These are phyloP conservation scores for Galleria mellonella DNA, from an alignment of 1,140 invertebrate genomes.

Conservation along the genomic window DNA sequence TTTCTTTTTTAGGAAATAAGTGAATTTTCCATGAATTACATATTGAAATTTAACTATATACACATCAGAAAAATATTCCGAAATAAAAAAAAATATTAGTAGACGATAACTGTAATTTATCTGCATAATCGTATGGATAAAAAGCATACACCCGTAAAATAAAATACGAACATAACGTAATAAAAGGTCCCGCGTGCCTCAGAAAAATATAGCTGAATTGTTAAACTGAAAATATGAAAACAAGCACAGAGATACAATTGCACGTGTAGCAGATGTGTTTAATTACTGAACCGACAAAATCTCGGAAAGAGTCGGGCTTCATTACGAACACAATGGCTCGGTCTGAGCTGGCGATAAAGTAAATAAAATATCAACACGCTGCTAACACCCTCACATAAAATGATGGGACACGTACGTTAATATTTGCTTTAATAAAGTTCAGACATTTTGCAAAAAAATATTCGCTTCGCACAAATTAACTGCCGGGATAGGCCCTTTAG, in stretches of 20 bases:
- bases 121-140: conserved; percentile 12
- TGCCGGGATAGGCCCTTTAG: conserved; percentile 51
- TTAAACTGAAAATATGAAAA: conserved; percentile 43
- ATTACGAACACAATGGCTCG: conserved; percentile 44
- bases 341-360: conserved; percentile 42
- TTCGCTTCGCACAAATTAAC: conserved; percentile 50
- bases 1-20: no score
- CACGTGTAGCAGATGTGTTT: conserved; percentile 62
- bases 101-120: conserved; percentile 8
- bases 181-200: conserved; percentile 15
- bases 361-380: conserved; percentile 65
- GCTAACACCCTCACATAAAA: conserved; percentile 41
- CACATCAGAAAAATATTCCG: no score
- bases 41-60: not conserved
- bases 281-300: conserved; percentile 65
- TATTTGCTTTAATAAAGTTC: conserved; percentile 59
- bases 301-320: conserved; percentile 51
- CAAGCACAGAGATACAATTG: conserved; percentile 42
- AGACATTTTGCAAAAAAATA: conserved; percentile 51
- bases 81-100: not conserved
- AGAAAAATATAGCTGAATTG: conserved; percentile 23
- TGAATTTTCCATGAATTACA: no score
- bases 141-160: conserved; percentile 15
- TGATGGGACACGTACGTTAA: conserved; percentile 39
- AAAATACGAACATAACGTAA: conserved; percentile 19